Evolutionary conservation across 2,113 vertebrate genomes (phyloP).

Genomic region (Mola mola): DNA sequence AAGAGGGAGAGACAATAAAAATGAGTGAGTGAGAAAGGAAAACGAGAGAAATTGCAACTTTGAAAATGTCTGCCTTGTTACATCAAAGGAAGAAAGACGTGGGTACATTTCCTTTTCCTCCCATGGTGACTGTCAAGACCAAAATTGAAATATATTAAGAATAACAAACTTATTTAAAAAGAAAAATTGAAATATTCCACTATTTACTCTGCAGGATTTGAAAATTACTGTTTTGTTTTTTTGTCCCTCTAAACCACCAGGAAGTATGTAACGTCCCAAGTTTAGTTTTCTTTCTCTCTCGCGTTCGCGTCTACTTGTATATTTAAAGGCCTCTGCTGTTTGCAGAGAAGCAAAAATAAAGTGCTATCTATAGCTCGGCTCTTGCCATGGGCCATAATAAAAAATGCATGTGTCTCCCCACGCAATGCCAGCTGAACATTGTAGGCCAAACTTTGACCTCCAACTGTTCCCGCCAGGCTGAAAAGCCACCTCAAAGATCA

Average conservation of each 20-base stretch:
- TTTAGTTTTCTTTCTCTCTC: conserved; percentile 31
- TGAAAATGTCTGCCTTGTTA: background rate
- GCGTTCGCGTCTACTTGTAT: conserved; percentile 47
- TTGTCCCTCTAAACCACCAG: conserved; percentile 31
- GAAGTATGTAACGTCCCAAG: conserved; percentile 43
- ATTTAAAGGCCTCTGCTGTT: conserved; percentile 58
- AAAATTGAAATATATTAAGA: background rate
- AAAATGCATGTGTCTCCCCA: conserved; percentile 74
- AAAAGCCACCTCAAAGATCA: conserved; percentile 17
- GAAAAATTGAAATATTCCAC: too few relatives aligned
- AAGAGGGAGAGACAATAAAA: background rate
- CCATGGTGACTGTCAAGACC: background rate
- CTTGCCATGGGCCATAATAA: conserved; percentile 71
- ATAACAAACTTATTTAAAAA: too few relatives aligned
- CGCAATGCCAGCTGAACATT: conserved; percentile 44
- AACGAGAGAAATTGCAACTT: background rate
- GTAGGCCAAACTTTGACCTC: conserved; percentile 55
- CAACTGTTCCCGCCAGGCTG: conserved; percentile 43
- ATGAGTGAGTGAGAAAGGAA: background rate
- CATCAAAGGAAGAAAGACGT: background rate
- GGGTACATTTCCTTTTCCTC: background rate
- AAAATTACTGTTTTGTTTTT: conserved; percentile 30
- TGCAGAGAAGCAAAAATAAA: conserved; percentile 54
- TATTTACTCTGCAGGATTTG: conserved; percentile 27
- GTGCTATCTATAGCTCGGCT: conserved; percentile 75